Base-by-base conservation (phyloP, 35 echinoderm and acorn worm genomes). In the Stichopus chloronotus region DNA sequence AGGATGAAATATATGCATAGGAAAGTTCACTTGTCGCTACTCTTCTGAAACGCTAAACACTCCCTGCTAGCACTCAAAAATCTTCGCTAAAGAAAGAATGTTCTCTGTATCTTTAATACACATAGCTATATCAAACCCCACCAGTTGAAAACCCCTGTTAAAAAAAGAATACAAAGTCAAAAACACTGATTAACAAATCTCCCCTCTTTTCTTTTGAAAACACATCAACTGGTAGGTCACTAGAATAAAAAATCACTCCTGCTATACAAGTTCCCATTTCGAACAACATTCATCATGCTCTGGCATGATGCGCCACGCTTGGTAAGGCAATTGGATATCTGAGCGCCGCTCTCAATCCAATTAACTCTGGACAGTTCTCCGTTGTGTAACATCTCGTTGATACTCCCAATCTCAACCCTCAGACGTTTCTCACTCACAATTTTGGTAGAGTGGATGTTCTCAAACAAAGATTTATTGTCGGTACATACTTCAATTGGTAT, bases 121-220 rank as follows among this genome's bases (percentile, higher is more conserved):
- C n/a, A n/a, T n/a, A n/a, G n/a, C n/a, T n/a, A n/a, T n/a, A n/a
- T n/a, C n/a, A n/a, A n/a, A n/a, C n/a, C n/a, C n/a, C n/a, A n/a
- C n/a, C n/a, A n/a, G n/a, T n/a, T n/a, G n/a, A n/a, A n/a, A n/a
- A n/a, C n/a, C n/a, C n/a, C n/a, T n/a, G n/a, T n/a, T n/a, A n/a
- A n/a, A n/a, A n/a, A 83, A 4, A 83, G 22, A 83, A 83, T 4
- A 83, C 80, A 83, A 52, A 83, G 80, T 83, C 54, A 83, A 25
- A 43, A 43, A 43, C 30, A 43, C 30, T 43, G 16, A 43, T 4
- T 21, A 83, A 83, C 80, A 83, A 83, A 83, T 83, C 80, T 43
- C 24, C 80, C 17, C 80, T 30, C 25, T 81, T 4, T 53, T 83
- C 54, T 83, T 56, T 83, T 83, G 80, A 53, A 83, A 83, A 6